Evolutionary conservation across 2,797 vertebrate species (phyloP), one percentile per base, ranked within the genome.

Genomic region (Yasuhikotakia modesta): DNA sequence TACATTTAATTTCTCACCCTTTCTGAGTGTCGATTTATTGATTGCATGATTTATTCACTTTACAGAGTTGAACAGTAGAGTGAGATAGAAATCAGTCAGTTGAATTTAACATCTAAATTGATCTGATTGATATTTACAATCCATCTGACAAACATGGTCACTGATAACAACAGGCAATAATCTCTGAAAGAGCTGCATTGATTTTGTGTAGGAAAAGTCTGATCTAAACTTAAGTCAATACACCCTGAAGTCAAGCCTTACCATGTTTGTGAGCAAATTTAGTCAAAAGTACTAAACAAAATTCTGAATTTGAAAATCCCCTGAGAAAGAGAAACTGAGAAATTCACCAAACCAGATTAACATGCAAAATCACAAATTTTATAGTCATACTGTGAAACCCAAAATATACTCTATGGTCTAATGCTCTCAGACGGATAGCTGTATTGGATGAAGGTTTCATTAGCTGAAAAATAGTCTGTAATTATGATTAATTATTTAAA

Each of bases 1-100:
- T 21, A 16, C 53, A 39, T 30, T 53, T 43, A 50, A 79, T 63
- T 81, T 73, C 69, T 81, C 77, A 78, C 55, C 82, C 72, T 70
- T 82, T 80, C 78, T 84, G 84, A 78, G 81, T 86, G 85, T 84
- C 82, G 60, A 80, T 86, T 86, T 86, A 84, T 80, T 86, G 70
- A 68, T 80, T 80, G 79, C 77, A 84, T 82, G 76, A 83, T 80
- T 84, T 69, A 68, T 70, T 78, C 16, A 57, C 17, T 78, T 60
- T 80, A 73, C 78, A 82, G 50, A 43, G 64, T 64, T 83, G 52
- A 74, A 70, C 58, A 70, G 22, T 50, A 71, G 65, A 70, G 75
- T 68, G 65, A 14, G 50, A 78, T 73, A 69, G 61, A 70, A 78
- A 78, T 65, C 14, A 66, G 30, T 10, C 43, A 72, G 46, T 65